phyloP scores from a whole-genome alignment of 1,140 invertebrate genomes.

The Copidosoma floridanum region DNA sequence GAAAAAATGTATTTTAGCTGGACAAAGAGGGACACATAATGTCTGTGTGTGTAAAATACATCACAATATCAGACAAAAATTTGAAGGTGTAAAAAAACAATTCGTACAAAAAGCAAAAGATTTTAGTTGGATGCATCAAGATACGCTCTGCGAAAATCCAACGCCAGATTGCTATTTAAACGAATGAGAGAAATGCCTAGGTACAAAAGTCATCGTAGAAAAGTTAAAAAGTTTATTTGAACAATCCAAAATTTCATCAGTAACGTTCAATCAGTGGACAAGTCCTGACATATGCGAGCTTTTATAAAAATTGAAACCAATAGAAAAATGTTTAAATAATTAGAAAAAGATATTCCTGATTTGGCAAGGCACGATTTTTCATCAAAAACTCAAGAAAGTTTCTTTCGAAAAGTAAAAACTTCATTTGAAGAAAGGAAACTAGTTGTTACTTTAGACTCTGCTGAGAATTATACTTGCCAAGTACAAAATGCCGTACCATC shows the following conservation, averaged over 20 bases:
- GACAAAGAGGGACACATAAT: not conserved
- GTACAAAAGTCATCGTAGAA: not conserved
- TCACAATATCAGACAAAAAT: not conserved
- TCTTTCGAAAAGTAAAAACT: slow-evolving; percentile 16
- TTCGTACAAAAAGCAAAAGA: not conserved
- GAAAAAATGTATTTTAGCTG: not conserved
- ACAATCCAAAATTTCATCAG: not conserved
- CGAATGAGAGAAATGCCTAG: not conserved
- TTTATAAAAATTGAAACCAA: not conserved
- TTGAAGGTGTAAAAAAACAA: too few species aligned
- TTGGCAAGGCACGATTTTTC: slow-evolving; percentile 24
- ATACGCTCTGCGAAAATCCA: not conserved
- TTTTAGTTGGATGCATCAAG: not conserved
- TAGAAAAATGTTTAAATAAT: not conserved
- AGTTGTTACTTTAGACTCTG: slow-evolving; percentile 22
- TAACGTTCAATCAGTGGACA: too few species aligned
- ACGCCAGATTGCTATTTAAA: too few species aligned
- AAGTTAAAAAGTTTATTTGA: not conserved
- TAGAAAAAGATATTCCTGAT: not conserved
- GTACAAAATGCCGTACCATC: slow-evolving; percentile 18
- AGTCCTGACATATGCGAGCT: not conserved
- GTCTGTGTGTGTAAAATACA: not conserved
- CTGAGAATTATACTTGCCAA: slow-evolving; percentile 16
- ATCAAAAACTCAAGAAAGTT: slow-evolving; percentile 11
- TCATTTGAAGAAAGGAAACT: too few species aligned